Conservation (phyloP, 2,888 invertebrate species). For the Idaea straminata region DNA sequence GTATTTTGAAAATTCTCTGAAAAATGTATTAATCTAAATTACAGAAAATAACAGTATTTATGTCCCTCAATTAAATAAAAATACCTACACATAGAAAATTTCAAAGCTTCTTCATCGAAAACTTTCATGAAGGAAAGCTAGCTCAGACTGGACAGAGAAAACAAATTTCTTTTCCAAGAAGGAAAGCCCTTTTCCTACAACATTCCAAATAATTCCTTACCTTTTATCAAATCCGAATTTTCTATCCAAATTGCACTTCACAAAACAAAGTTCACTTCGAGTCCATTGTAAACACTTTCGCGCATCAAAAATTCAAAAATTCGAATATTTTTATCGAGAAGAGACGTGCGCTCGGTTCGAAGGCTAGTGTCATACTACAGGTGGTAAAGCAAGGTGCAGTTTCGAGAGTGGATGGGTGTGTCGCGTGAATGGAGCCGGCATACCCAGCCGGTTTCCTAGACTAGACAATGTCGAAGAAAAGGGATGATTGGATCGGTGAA, state of each 20-base stretch:
- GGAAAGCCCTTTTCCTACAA: constrained; percentile 3
- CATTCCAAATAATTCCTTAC: not conserved
- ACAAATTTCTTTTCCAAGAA: constrained; percentile 6
- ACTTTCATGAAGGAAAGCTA: not conserved
- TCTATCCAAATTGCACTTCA: constrained; percentile 14
- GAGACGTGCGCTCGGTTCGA: constrained; percentile 50
- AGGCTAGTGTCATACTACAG: constrained; percentile 65
- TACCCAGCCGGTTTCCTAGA: constrained; percentile 14
- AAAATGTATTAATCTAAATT: not conserved
- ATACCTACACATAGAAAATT: not conserved
- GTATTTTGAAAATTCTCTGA: no score
- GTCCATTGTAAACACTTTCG: constrained; percentile 25
- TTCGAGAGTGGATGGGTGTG: constrained; percentile 36
- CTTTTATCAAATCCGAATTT: not conserved
- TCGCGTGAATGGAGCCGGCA: constrained; percentile 42
- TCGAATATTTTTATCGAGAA: constrained; percentile 15
- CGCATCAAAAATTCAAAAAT: constrained; percentile 7
- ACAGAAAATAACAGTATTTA: not conserved
- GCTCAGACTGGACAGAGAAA: not conserved
- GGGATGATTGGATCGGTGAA: constrained; percentile 33
- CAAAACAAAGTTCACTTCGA: constrained; percentile 17
- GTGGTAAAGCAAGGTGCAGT: constrained; percentile 45
- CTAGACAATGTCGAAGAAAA: constrained; percentile 24
- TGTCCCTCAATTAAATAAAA: not conserved
- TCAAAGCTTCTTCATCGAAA: not conserved